Percentiles rank a stretch among this genome's conserved stretches.
Conservation (phyloP, 2,113 vertebrate species). For the Vombatus ursinus region DNA sequence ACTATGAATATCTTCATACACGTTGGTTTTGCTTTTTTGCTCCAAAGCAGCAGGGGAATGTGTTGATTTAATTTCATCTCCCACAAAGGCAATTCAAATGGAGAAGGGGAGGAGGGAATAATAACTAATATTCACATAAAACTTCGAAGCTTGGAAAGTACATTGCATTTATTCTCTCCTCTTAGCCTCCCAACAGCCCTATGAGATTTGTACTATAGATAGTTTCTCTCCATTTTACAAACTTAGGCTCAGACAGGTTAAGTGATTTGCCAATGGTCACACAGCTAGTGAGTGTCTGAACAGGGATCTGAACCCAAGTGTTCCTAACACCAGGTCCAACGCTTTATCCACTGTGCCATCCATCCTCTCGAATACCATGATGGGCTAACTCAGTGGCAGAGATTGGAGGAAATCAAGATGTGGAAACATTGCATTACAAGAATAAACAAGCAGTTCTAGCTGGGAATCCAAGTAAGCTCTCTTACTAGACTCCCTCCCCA, state of each 20-base stretch:
- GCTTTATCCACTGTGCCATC: not conserved
- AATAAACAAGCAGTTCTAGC: not conserved
- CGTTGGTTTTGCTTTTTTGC: not conserved
- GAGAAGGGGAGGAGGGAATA: not conserved
- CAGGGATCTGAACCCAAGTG: not conserved
- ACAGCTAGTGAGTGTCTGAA: not conserved
- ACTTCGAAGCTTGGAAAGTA: not conserved
- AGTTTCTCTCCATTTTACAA: not conserved
- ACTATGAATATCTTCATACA: not conserved
- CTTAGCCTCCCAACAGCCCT: not conserved
- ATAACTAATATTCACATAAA: not conserved
- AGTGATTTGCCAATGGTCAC: not conserved
- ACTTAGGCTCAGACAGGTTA: not conserved
- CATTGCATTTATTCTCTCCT: not conserved
- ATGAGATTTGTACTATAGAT: not conserved
- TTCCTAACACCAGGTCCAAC: not conserved
- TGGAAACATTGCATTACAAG: slow-evolving; percentile 56
- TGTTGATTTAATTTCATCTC: not conserved
- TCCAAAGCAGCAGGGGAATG: not conserved
- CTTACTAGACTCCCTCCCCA: not conserved
- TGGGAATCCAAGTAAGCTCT: slow-evolving; percentile 58
- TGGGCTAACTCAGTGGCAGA: slow-evolving; percentile 25
- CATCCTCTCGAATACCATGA: not conserved
- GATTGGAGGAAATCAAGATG: slow-evolving; percentile 38
- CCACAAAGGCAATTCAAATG: not conserved